Percentiles rank a stretch among this genome's conserved stretches.
phyloP scores from a whole-genome alignment of 2,113 vertebrate species.

The Arothron firmamentum region DNA sequence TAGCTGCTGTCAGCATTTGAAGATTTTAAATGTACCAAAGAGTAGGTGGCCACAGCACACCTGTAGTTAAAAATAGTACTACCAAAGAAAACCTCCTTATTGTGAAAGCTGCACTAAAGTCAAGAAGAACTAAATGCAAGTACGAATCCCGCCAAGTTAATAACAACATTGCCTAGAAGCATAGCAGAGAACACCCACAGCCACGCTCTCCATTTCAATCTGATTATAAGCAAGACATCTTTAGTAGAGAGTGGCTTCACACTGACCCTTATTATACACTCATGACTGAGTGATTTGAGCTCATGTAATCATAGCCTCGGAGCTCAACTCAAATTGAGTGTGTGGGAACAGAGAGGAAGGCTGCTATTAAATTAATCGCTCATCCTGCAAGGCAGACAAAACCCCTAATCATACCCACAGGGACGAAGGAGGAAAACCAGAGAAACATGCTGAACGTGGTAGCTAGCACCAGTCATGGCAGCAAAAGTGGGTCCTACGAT shows the following conservation, averaged over 20 bases:
- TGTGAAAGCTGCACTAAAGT: slow-evolving; percentile 25
- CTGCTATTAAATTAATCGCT: slow-evolving; percentile 59
- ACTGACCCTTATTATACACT: slow-evolving; percentile 57
- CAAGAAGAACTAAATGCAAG: slow-evolving; percentile 25
- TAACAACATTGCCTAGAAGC: slow-evolving; percentile 31
- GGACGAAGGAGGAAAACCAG: slow-evolving; percentile 50
- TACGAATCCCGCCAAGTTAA: slow-evolving; percentile 39
- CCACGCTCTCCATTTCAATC: slow-evolving; percentile 45
- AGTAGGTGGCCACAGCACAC: slow-evolving; percentile 5
- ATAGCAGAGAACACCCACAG: slow-evolving; percentile 47
- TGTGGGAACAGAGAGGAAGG: slow-evolving; percentile 55
- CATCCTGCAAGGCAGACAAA: slow-evolving; percentile 83
- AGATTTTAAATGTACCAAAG: slow-evolving; percentile 20
- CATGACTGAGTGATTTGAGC: slow-evolving; percentile 58
- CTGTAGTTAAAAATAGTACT: neutral
- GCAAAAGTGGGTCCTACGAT: slow-evolving; percentile 58
- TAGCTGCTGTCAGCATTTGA: slow-evolving; percentile 35
- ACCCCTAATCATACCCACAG: slow-evolving; percentile 71
- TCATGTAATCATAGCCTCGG: slow-evolving; percentile 61
- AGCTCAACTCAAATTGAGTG: slow-evolving; percentile 66
- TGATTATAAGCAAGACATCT: slow-evolving; percentile 52
- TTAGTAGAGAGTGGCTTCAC: slow-evolving; percentile 49
- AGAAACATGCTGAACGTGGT: slow-evolving; percentile 86
- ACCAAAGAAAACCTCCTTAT: slow-evolving; percentile 2
- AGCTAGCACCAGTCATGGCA: slow-evolving; percentile 80